These are phyloP conservation scores for Achroia grisella DNA, from an alignment of 1,140 invertebrate species.

Conservation along the genomic window DNA sequence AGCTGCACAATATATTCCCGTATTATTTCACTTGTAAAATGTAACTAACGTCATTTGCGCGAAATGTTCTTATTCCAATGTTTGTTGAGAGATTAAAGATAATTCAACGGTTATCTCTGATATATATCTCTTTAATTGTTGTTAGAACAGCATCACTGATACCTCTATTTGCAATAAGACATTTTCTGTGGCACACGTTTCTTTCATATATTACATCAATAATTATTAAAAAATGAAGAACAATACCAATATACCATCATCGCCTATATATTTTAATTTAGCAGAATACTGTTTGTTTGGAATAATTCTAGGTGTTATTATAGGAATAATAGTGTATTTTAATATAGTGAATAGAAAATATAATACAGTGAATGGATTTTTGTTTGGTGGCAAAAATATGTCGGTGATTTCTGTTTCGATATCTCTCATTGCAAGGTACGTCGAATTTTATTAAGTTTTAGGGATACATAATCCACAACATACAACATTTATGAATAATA, in stretches of 20 bases:
- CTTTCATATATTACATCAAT: constrained; percentile 10
- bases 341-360: constrained; percentile 57
- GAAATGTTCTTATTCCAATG: constrained; percentile 9
- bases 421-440: constrained; percentile 58
- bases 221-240: constrained; percentile 37
- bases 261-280: constrained; percentile 62
- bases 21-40: constrained; percentile 2
- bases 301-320: constrained; percentile 57
- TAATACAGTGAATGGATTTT: constrained; percentile 50
- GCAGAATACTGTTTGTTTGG: constrained; percentile 66
- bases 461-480: too few relatives aligned
- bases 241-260: constrained; percentile 20
- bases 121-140: constrained; percentile 40
- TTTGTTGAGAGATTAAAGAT: constrained; percentile 48
- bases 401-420: constrained; percentile 55
- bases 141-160: constrained; percentile 29
- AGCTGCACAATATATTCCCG: constrained; percentile 15
- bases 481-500: too few relatives aligned
- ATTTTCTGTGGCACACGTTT: constrained; percentile 10
- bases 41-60: too few relatives aligned
- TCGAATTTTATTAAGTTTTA: too few relatives aligned
- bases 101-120: constrained; percentile 55
- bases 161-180: constrained; percentile 23
- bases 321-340: constrained; percentile 59
- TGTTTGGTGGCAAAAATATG: constrained; percentile 67